These are phyloP conservation scores for Parus major DNA, from an alignment of 2,113 vertebrate species.

Conservation along the genomic window DNA sequence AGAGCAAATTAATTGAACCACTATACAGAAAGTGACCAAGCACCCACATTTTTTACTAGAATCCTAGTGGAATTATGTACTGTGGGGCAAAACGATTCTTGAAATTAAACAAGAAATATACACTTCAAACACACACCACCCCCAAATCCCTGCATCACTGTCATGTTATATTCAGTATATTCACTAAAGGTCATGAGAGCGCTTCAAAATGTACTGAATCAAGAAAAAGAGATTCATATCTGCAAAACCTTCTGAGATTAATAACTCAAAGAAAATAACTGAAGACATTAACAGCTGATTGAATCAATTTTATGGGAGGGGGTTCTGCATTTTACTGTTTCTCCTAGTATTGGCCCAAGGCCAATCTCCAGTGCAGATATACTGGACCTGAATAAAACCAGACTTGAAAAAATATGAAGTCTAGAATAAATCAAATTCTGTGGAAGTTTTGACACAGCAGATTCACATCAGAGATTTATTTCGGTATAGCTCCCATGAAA, in stretches of 20 bases:
- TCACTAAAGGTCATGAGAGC: not conserved
- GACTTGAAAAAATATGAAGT: not conserved
- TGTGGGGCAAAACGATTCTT: not conserved
- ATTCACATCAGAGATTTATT: constrained; percentile 8
- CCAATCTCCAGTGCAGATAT: not conserved
- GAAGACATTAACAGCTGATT: not conserved
- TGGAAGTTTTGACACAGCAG: not conserved
- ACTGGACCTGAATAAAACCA: not conserved
- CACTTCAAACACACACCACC: not conserved
- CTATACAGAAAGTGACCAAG: not conserved
- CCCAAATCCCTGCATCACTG: rapidly evolving
- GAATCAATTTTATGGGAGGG: not conserved
- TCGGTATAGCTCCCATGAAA: not conserved
- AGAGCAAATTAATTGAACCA: not conserved
- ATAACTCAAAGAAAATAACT: not conserved
- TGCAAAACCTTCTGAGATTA: not conserved
- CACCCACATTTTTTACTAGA: not conserved
- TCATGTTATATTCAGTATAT: not conserved
- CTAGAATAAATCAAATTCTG: not conserved
- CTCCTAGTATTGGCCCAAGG: not conserved
- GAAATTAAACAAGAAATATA: not conserved
- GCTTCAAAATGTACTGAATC: not conserved
- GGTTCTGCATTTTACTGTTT: not conserved
- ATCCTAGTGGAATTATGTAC: not conserved
- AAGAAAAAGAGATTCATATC: not conserved